Percentiles rank a stretch among this genome's conserved stretches.
phyloP scores from a whole-genome alignment of 2,113 vertebrate species.

The Varanus komodoensis region DNA sequence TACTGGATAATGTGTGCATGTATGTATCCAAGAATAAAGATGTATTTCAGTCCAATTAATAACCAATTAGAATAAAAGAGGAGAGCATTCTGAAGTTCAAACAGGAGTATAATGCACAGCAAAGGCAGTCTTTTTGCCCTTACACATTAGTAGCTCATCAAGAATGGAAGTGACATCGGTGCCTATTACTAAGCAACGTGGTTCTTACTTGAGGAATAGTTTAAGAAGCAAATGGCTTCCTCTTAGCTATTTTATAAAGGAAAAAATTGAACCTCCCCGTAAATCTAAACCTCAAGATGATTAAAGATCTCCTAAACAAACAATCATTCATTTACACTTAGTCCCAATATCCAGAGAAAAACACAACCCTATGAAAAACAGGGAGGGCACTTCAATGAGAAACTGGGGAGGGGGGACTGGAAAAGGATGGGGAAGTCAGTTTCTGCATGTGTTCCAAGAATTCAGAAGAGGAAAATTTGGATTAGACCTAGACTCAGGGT shows the following conservation, averaged over 20 bases:
- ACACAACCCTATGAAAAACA: background rate
- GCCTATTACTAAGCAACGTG: conserved; percentile 70
- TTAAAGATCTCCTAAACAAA: conserved; percentile 19
- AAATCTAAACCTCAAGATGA: conserved; percentile 15
- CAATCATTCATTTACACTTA: background rate
- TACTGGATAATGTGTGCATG: background rate
- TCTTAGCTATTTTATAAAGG: conserved; percentile 32
- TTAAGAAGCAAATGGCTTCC: conserved; percentile 57
- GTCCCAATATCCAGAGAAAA: background rate
- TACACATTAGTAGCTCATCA: background rate
- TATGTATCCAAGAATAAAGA: background rate
- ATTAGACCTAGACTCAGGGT: background rate
- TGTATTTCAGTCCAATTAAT: background rate
- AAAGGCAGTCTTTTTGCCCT: conserved; percentile 26
- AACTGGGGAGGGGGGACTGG: conserved; percentile 13
- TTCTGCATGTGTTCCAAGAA: background rate
- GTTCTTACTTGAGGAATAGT: conserved; percentile 47
- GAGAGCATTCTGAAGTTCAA: background rate
- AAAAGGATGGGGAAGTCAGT: background rate
- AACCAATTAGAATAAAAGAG: background rate
- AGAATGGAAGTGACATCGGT: conserved; percentile 27
- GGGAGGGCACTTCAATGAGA: conserved; percentile 9
- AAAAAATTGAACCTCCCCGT: conserved; percentile 13
- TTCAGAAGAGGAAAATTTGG: background rate
- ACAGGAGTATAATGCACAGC: background rate